Percentiles rank a stretch among this genome's conserved stretches.
phyloP scores from a whole-genome alignment of 2,113 vertebrate species.

The Ivindomyrus marchei region DNA sequence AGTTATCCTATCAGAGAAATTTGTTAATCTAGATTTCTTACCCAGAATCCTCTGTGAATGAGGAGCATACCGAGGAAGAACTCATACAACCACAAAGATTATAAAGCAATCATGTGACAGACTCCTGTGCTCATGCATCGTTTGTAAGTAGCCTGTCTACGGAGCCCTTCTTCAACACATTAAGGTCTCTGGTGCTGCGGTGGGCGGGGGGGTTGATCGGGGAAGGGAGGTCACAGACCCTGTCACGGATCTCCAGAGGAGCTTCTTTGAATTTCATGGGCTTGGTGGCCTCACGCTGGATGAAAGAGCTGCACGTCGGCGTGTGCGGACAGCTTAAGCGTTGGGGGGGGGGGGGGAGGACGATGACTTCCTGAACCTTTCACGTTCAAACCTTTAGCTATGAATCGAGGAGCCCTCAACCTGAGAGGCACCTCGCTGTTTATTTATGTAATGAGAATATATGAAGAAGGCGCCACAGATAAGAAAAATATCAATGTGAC shows the following conservation, averaged over 20 bases:
- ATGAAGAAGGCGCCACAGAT: conserved; percentile 44
- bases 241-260: neutral
- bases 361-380: neutral
- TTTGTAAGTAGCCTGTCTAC: neutral
- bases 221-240: neutral
- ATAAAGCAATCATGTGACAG: neutral
- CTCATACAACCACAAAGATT: neutral
- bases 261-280: conserved; percentile 1
- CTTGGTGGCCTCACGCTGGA: neutral
- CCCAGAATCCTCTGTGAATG: neutral
- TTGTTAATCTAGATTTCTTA: neutral
- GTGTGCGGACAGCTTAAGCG: neutral
- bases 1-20: neutral
- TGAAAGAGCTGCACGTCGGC: neutral
- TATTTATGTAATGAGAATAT: neutral
- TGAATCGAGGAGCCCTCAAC: neutral
- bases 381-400: neutral
- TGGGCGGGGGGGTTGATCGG: neutral
- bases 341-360: too few species aligned
- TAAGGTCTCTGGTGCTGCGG: conserved; percentile 45
- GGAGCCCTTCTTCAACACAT: conserved; percentile 51
- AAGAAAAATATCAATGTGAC: conserved; percentile 41
- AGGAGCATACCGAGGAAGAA: neutral
- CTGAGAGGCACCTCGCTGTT: neutral
- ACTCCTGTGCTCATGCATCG: neutral